Evolutionary conservation across 2,113 vertebrate species (phyloP).

Genomic region (Strix aluco): DNA sequence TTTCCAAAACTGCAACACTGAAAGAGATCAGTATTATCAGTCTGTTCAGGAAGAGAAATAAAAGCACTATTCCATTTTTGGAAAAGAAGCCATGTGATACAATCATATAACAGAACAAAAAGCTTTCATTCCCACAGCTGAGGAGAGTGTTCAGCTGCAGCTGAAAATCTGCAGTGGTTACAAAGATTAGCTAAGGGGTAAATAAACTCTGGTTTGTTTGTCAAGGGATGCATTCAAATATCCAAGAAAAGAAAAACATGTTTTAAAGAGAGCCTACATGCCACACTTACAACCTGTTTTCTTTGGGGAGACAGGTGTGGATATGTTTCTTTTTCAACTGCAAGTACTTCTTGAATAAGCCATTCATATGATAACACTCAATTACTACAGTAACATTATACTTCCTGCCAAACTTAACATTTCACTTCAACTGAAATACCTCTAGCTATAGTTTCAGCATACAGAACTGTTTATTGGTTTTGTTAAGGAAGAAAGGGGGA

Average conservation of each 20-base stretch:
- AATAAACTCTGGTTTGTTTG: background rate
- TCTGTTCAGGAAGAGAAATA: background rate
- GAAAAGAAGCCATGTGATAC: background rate
- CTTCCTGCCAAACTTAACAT: background rate
- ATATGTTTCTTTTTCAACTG: background rate
- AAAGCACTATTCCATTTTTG: background rate
- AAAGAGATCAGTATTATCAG: background rate
- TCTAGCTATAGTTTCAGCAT: background rate
- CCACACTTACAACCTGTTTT: background rate
- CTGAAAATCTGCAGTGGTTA: background rate
- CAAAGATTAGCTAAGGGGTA: background rate
- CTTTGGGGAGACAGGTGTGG: background rate
- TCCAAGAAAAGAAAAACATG: rapidly evolving
- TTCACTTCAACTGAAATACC: background rate
- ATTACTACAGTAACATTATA: background rate
- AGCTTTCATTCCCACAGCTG: background rate
- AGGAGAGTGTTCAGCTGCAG: background rate
- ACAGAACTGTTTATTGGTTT: background rate
- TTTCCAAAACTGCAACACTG: background rate
- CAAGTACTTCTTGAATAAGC: background rate
- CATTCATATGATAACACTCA: background rate
- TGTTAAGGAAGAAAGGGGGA: background rate
- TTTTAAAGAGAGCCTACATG: background rate
- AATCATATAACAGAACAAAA: background rate
- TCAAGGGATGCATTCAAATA: background rate